phyloP scores from a whole-genome alignment of 2,797 vertebrate genomes.

The Mormyrus proboscirostris region DNA sequence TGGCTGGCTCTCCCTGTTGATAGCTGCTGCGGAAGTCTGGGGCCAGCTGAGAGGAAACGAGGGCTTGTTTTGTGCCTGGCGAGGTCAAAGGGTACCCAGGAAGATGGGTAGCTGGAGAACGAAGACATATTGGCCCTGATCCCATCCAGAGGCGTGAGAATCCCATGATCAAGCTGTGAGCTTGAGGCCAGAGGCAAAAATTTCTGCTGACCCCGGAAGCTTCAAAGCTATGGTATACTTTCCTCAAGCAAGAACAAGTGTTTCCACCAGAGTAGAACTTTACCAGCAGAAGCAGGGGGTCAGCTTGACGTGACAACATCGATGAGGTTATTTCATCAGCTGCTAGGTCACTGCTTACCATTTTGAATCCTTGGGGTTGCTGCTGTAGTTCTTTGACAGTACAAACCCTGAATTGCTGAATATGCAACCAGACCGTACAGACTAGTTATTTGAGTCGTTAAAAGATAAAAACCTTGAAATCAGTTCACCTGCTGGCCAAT shows the following conservation, averaged over 20 bases:
- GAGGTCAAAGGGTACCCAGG: not conserved
- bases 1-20: slow-evolving; percentile 69
- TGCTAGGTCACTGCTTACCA: not conserved
- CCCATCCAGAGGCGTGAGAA: not conserved
- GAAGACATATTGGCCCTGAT: not conserved
- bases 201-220: not conserved
- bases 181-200: not conserved
- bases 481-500: not conserved
- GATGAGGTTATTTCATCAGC: not conserved
- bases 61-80: not conserved
- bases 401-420: not conserved
- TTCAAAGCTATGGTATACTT: not conserved
- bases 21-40: slow-evolving; percentile 30
- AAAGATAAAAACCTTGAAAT: not conserved
- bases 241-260: not conserved
- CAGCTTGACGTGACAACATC: not conserved
- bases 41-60: not conserved
- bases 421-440: not conserved
- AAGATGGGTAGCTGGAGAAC: not conserved
- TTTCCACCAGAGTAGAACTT: not conserved
- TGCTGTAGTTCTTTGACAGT: not conserved
- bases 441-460: not conserved
- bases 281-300: not conserved
- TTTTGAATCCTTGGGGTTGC: not conserved
- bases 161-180: not conserved